Base-by-base conservation (phyloP, 2,113 vertebrate genomes). In the Siphamia tubifer region DNA sequence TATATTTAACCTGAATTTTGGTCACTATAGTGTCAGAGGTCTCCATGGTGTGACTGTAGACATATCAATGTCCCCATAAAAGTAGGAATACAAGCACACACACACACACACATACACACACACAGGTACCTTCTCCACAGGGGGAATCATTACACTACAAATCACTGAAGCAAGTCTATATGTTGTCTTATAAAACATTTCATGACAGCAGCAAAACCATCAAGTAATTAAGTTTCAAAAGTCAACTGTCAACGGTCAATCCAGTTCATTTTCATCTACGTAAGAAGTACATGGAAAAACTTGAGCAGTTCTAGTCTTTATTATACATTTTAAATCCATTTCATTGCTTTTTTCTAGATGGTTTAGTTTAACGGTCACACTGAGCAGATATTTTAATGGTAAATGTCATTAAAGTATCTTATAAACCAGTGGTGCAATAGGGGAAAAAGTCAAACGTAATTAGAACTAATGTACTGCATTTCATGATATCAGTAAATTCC, bases 121-220 rank as follows among this genome's bases (percentile, higher is more conserved):
- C 24, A 34, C 28, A 30, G 4, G 39, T 35, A 42, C 8, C 5
- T n/a, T 31, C 53, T 31, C 32, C 16, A 19, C 4, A 2, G 40
- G 21, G 56, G 58, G 40, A 49, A 74, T 75, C 67, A 69, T 78
- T 62, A 62, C 49, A 75, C 65, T 65, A 63, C 21, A 45, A 55
- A 35, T 35, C 3, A 2, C 27, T 65, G 36, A 52, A 61, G 30
- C 63, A 45, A 28, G 54, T 67, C 63, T 53, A 38, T 52, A 68
- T 47, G 53, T 20, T 36, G 43, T 63, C 68, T 77, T 27, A 2
- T 4, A 67, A 43, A 74, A 48, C 10, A 10, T 51, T 16, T 45
- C 39, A 23, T 24, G 10, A 17, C 35, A 38, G 38, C 48, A 24
- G 34, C 15, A 19, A 38, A 60, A 20, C 19, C 48, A 20, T 40